Base-by-base conservation (phyloP, 2,113 vertebrate species). In the Peromyscus polionotus region DNA sequence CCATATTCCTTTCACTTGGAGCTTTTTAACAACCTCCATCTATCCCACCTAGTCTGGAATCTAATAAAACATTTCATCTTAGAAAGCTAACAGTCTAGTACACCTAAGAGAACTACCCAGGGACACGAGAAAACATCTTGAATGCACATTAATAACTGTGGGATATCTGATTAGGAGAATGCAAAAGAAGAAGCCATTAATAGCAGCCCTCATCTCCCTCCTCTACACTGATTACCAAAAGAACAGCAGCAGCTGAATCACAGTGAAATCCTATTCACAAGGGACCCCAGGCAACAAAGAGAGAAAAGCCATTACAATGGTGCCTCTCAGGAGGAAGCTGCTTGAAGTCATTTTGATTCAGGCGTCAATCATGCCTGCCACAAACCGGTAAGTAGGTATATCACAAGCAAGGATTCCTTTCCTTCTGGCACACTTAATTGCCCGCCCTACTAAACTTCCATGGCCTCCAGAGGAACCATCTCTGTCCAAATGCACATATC, bases 211-310 rank as follows among this genome's bases (percentile, higher is more conserved):
- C 95, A 80, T 76, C 85, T 95, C 85, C 86, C 93, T 95, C 96
- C 94, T 97, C 91, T 93, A 96, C 90, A 83, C 92, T 95, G 97
- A 98, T 97, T 95, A 98, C 90, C 85, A 87, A 95, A 97, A 97
- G 93, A 97, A 97, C 91, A 97, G 94, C 92, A 91, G 95, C 96
- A 94, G 95, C 96, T 93, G 94, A 97, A 96, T 97, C 96, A 96
- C 83, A 96, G 83, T 79, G 96, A 97, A 98, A 95, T 87, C 80
- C 85, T 95, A 97, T 93, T 97, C 97, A 96, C 63, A 79, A 94
- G 93, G 48, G 97, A 95, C 84, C 88, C 77, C 31, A 79, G 89
- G 93, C 88, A 97, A 94, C 94, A 96, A 94, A 91, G 87, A 96
- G 94, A 80, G 86, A 26, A 75, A 95, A 95, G 83, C 93, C 28